Base-by-base conservation (phyloP, 1,140 invertebrate genomes). In the Ceratitis capitata region DNA sequence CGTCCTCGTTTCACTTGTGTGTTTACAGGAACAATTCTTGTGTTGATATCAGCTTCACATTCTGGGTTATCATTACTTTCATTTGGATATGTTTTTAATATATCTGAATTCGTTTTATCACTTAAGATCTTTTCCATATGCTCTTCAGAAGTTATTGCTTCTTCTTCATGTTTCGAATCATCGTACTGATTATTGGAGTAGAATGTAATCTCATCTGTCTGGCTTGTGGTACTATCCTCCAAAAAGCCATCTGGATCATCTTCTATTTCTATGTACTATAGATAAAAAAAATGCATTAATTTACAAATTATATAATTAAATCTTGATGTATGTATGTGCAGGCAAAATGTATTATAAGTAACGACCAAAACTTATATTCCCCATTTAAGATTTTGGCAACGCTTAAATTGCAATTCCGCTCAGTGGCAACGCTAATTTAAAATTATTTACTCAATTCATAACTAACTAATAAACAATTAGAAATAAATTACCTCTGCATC, bases 401-500 rank as follows among this genome's bases (percentile, higher is more conserved):
- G 69, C 69, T 10, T 26, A 47, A 42, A 35, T 69, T 19, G 19
- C 16, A 35, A 35, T 64, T 35, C 1, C 5, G 12, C 32, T 35
- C 61, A 23, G 23, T 78, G 69, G 69, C 69, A 78, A 78, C 39
- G 35, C 69, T 2, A 78, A n/a, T 78, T 51, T 45, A 26, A 53
- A 85, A 26, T 56, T 74, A 32, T 49, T 74, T 26, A 32, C 45
- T 53, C 86, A 86, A n/a, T 87, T 47, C 1, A 49, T 82, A 7
- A 85, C 61, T 0, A 56, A 56, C 5, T 47, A 47, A 61, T 61
- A 32, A 69, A 29, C 86, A 85, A 47, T 89, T 88, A 3, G 86
- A 69, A 0, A 85, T 87, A 0, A 64, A 47, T 12, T 86, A 86
- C 29, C 87, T 86, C 45, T 45, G 61, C 16, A 53, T 49, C 3